Conservation (phyloP, 2,113 vertebrate species). For the Athene noctua region DNA sequence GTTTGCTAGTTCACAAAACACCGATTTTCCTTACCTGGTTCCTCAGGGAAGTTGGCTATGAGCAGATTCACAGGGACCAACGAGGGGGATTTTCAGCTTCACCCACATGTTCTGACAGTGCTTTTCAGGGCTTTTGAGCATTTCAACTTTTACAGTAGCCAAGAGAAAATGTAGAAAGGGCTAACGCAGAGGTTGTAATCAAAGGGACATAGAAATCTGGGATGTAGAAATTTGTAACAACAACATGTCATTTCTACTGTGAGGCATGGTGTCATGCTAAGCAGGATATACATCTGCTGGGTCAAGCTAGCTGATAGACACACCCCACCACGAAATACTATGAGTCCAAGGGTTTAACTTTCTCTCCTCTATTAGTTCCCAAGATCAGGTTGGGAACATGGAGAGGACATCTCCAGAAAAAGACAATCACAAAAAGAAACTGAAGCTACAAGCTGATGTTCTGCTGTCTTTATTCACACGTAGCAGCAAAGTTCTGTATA, state of each 20-base stretch:
- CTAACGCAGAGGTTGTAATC: background rate
- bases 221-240: background rate
- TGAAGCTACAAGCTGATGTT: background rate
- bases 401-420: background rate
- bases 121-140: background rate
- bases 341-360: background rate
- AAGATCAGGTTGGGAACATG: background rate
- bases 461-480: background rate
- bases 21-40: background rate
- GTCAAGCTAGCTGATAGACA: background rate
- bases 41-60: background rate
- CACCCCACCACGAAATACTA: background rate
- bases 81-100: background rate
- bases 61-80: background rate
- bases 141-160: background rate
- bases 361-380: background rate
- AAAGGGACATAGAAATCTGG: background rate
- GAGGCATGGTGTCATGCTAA: background rate
- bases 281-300: background rate
- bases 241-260: accelerated
- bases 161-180: background rate
- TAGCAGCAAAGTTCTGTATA: background rate
- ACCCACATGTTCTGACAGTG: background rate
- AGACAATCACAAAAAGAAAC: background rate
- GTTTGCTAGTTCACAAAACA: background rate